Conservation (phyloP, 2,888 invertebrate genomes). For the Axea sp. region DNA sequence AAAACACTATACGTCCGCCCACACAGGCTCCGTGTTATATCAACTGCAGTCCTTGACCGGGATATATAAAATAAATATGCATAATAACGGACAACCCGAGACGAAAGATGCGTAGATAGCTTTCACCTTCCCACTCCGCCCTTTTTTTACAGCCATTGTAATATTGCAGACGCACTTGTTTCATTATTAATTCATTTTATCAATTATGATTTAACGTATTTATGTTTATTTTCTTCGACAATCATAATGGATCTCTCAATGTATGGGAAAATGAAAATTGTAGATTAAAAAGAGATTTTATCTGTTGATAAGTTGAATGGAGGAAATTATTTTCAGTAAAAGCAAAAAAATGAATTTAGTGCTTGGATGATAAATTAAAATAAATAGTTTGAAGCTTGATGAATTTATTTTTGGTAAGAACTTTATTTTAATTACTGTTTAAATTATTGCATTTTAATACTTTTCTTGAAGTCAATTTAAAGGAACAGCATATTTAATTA, state of each 20-base stretch:
- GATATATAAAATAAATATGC: slow-evolving; percentile 70
- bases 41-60: slow-evolving; percentile 72
- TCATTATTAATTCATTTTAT: slow-evolving; percentile 34
- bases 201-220: slow-evolving; percentile 33
- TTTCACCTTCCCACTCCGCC: slow-evolving; percentile 69
- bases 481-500: too few species aligned
- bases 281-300: slow-evolving; percentile 1
- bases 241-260: slow-evolving; percentile 7
- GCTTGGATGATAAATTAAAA: too few species aligned
- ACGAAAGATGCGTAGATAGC: slow-evolving; percentile 68
- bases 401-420: too few species aligned
- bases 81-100: slow-evolving; percentile 67
- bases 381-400: too few species aligned
- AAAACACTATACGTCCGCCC: slow-evolving; percentile 55
- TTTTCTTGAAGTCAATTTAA: too few species aligned
- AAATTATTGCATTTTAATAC: too few species aligned
- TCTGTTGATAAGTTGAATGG: background rate
- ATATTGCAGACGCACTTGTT: slow-evolving; percentile 21
- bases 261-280: slow-evolving; percentile 18
- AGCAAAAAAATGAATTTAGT: background rate
- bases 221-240: slow-evolving; percentile 13
- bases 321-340: background rate
- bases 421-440: too few species aligned
- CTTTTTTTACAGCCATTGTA: slow-evolving; percentile 57
- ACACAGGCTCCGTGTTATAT: slow-evolving; percentile 60